Evolutionary conservation across 2,797 vertebrate species (phyloP), one percentile per base, ranked within the genome.

Genomic region (Aplochiton taeniatus): DNA sequence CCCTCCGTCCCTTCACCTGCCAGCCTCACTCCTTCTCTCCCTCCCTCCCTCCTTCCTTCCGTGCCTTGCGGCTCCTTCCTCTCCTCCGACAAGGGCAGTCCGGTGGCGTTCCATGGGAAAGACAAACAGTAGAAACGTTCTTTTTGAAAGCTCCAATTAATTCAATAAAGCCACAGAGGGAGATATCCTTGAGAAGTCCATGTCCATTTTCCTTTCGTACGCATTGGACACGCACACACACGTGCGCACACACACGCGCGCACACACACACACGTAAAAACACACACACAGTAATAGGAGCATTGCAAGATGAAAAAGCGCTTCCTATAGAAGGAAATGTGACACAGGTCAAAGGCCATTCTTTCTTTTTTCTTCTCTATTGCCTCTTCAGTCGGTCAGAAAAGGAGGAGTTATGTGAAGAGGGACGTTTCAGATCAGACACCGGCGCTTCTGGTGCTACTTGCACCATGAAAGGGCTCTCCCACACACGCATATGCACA

Each of bases 61-160:
- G 43, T n/a, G 9, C 18, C 11, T n/a, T n/a, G n/a, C n/a, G n/a
- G n/a, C 54, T 47, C 47, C 61, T 45, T 16, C 62, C 44, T 69
- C 43, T 54, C 47, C 42, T 41, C 67, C 73, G 75, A 83, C 83
- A 80, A 85, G 83, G 82, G 76, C 77, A 76, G 74, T 69, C 76
- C 59, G 68, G 74, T 76, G 70, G 82, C 73, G 79, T 53, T 41
- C 19, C 51, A 46, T 76, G 80, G 85, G 86, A 88, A 89, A 82
- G 86, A 76, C 81, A 86, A 77, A 82, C 82, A 1, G 76, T 68
- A 69, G 80, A 71, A 0, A 31, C 67, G 56, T 70, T 69, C 66
- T 61, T 81, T 68, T 72, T 68, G 72, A 63, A 66, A 74, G 77
- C 72, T 76, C 49, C 70, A 80, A 85, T 85, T 82, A 84, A 86